Conservation (phyloP, 2,113 vertebrate species). For the Apaloderma vittatum region DNA sequence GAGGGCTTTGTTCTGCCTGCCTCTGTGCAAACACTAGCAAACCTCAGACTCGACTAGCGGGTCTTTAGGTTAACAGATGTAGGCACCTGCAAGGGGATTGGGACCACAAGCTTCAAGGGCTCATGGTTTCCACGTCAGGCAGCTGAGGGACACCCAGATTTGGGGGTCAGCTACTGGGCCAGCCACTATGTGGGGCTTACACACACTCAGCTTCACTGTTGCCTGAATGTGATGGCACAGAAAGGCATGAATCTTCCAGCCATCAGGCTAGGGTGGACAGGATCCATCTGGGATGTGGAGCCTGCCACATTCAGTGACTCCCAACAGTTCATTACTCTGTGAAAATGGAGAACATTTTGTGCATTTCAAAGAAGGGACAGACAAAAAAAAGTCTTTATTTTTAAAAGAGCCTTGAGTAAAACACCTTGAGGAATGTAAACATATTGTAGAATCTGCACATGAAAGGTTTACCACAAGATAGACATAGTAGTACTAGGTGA, state of each 20-base stretch:
- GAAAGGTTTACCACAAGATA: neutral
- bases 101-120: neutral
- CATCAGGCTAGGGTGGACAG: neutral
- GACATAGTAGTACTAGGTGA: neutral
- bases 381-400: neutral
- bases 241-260: neutral
- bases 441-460: neutral
- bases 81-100: neutral
- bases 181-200: rapidly evolving
- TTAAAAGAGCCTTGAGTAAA: neutral
- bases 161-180: neutral
- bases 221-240: neutral
- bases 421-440: neutral
- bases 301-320: neutral
- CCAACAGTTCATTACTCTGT: neutral
- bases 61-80: neutral
- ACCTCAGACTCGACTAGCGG: neutral
- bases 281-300: neutral
- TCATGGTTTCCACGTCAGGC: neutral
- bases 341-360: neutral
- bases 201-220: rapidly evolving
- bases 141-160: neutral
- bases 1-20: neutral
- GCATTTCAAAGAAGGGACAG: neutral
- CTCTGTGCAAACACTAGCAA: neutral